These are phyloP conservation scores for Antigone vipio DNA, from an alignment of 2,113 vertebrate genomes.

Conservation along the genomic window DNA sequence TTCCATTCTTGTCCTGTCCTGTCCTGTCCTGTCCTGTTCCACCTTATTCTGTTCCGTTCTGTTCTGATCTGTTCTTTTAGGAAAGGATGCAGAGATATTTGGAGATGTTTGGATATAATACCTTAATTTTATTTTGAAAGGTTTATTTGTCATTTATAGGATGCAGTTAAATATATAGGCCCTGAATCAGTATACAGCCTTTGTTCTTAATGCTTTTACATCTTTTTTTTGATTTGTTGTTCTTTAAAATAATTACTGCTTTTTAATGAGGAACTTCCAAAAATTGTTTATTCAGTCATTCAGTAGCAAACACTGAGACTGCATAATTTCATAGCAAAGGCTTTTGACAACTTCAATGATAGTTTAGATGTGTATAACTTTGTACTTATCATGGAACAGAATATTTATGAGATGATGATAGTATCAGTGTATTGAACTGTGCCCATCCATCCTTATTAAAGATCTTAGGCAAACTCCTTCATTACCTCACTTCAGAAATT, in stretches of 20 bases:
- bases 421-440: neutral
- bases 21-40: no score
- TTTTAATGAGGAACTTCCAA: conserved; percentile 12
- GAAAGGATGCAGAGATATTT: neutral
- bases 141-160: neutral
- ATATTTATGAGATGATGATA: conserved; percentile 6
- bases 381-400: neutral
- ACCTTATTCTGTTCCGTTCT: no score
- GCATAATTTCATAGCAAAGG: neutral
- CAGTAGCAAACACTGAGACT: neutral
- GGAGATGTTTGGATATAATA: neutral
- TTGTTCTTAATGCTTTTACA: neutral
- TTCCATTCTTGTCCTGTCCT: no score
- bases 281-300: neutral
- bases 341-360: conserved; percentile 26
- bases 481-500: conserved; percentile 12
- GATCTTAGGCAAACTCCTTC: neutral
- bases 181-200: neutral
- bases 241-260: neutral
- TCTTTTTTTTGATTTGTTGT: neutral
- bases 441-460: conserved; percentile 8
- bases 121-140: neutral
- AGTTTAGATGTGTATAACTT: neutral
- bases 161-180: neutral
- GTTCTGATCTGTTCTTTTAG: neutral